These are phyloP conservation scores for Protula sp. DNA, from an alignment of 2,888 invertebrate genomes.

Conservation along the genomic window DNA sequence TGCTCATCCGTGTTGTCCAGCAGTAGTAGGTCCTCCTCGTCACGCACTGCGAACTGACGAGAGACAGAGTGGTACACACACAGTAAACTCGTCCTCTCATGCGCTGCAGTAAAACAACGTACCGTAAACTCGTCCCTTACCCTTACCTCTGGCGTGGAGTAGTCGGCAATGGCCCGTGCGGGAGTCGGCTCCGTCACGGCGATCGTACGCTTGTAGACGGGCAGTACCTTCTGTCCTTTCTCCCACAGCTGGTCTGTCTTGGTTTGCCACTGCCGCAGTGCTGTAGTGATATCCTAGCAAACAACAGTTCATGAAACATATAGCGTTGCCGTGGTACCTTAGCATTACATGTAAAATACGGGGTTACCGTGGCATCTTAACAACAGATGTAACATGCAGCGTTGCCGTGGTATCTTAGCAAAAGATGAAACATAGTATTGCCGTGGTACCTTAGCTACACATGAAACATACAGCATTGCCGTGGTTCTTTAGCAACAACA, in stretches of 20 bases:
- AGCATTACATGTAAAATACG: not conserved
- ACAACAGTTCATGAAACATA: no score
- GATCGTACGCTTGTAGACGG: slow-evolving; percentile 19
- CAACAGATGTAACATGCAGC: no score
- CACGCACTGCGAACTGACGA: slow-evolving; percentile 19
- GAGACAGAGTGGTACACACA: no score
- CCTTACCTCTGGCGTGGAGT: no score
- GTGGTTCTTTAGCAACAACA: no score
- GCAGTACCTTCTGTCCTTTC: slow-evolving; percentile 16
- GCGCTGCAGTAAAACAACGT: no score
- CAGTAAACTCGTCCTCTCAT: no score
- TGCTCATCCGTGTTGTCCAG: slow-evolving; percentile 23
- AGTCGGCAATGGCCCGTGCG: slow-evolving; percentile 10
- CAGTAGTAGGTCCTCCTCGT: slow-evolving; percentile 23
- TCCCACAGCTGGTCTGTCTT: slow-evolving; percentile 18
- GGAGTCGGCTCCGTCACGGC: slow-evolving; percentile 14
- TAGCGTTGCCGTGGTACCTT: not conserved
- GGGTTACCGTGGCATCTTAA: not conserved
- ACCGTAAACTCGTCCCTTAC: no score
- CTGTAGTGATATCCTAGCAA: slow-evolving; percentile 16
- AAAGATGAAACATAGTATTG: no score
- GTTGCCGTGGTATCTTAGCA: no score
- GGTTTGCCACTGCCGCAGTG: slow-evolving; percentile 25
- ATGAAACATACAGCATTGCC: no score
- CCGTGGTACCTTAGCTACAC: no score